Evolutionary conservation across 2,113 vertebrate species (phyloP).

Genomic region (Myotis lucifugus): DNA sequence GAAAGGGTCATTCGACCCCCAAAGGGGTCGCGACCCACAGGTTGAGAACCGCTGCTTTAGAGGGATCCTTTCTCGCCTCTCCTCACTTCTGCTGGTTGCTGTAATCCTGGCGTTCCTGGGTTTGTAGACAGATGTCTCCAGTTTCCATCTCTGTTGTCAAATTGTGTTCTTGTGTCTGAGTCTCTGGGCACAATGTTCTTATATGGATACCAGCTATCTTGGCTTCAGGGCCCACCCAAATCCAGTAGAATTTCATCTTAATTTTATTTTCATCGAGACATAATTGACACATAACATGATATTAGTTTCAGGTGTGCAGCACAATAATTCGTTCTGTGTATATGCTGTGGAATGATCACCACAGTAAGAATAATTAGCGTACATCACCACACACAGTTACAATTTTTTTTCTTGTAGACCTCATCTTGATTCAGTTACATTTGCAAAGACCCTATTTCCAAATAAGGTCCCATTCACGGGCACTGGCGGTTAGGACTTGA

Average conservation of each 20-base stretch:
- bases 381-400: not conserved
- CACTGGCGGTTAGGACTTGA: not conserved
- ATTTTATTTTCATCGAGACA: not conserved
- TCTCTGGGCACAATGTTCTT: not conserved
- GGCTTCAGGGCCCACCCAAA: not conserved
- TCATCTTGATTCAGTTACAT: not conserved
- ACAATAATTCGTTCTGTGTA: not conserved
- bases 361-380: too few species aligned
- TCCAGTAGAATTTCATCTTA: not conserved
- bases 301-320: not conserved
- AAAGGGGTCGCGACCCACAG: too few species aligned
- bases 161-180: fast-evolving
- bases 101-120: fast-evolving
- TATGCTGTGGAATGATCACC: not conserved
- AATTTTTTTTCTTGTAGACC: not conserved
- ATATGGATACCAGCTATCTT: not conserved
- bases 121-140: fast-evolving
- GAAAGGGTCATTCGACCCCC: too few species aligned
- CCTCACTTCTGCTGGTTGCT: fast-evolving
- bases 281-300: not conserved
- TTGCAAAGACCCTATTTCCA: not conserved
- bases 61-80: fast-evolving
- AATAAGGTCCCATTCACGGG: not conserved
- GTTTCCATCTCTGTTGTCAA: not conserved
- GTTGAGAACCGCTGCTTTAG: too few species aligned